Conservation (phyloP, 2,797 vertebrate species). For the Anguilla anguilla region DNA sequence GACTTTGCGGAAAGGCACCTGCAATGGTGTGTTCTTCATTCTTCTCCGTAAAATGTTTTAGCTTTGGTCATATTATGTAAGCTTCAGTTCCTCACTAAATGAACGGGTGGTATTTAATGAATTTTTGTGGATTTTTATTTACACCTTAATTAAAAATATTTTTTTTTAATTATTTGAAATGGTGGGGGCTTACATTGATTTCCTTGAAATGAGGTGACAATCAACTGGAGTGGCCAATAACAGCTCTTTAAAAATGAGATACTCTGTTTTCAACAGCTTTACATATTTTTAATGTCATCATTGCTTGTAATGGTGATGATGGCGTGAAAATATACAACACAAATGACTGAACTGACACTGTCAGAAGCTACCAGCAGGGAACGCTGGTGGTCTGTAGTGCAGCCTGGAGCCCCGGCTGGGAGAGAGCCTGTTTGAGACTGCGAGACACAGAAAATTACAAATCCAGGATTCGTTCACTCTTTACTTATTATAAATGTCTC, state of each 20-base stretch:
- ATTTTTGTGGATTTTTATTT: no score
- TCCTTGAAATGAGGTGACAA: no score
- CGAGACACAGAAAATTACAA: not conserved
- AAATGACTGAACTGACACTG: not conserved
- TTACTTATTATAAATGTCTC: not conserved
- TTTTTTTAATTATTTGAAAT: no score
- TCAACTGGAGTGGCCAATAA: no score
- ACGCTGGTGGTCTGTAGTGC: not conserved
- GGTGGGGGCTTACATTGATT: no score
- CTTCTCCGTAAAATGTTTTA: no score
- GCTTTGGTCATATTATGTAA: no score
- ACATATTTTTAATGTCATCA: not conserved
- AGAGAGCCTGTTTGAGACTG: not conserved
- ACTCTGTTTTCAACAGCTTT: not conserved
- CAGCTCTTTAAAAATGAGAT: not conserved
- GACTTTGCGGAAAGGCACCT: no score
- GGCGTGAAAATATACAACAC: not conserved
- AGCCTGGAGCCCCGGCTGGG: not conserved
- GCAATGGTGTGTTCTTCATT: no score
- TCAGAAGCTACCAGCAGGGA: not conserved
- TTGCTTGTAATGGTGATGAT: not conserved
- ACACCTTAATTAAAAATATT: no score
- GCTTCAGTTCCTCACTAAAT: not conserved
- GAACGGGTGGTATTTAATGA: not conserved
- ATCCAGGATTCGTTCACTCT: not conserved